phyloP scores from a whole-genome alignment of 2,113 vertebrate species.

The Polypterus bichir region DNA sequence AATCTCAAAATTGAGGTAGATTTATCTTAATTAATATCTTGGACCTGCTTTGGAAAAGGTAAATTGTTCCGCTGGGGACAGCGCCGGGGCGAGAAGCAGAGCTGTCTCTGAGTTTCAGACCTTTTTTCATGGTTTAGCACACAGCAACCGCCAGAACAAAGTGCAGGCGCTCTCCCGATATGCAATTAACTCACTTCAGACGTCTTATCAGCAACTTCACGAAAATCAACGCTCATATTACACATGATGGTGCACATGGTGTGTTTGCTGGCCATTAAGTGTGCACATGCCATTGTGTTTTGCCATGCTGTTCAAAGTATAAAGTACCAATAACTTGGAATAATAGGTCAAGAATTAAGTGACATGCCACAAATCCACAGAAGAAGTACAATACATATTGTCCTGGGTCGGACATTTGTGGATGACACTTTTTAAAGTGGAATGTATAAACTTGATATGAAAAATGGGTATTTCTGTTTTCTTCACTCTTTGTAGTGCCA shows the following conservation, averaged over 20 bases:
- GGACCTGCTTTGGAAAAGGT: slow-evolving; percentile 86
- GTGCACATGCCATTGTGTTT: no score
- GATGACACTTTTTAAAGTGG: no score
- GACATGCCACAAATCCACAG: no score
- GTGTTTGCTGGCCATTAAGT: no score
- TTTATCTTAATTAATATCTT: slow-evolving; percentile 99
- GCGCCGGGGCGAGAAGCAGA: slow-evolving; percentile 39
- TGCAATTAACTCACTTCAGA: slow-evolving; percentile 40
- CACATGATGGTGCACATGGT: background rate
- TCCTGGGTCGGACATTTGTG: no score
- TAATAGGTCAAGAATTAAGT: no score
- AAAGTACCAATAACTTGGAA: no score
- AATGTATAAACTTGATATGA: no score
- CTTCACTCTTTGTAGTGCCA: no score
- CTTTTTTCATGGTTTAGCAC: slow-evolving; percentile 36
- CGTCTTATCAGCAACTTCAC: slow-evolving; percentile 19
- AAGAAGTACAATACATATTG: no score
- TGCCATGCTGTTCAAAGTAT: no score
- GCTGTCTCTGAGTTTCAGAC: slow-evolving; percentile 31
- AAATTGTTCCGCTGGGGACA: slow-evolving; percentile 70
- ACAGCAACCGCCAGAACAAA: slow-evolving; percentile 47
- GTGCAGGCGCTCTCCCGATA: slow-evolving; percentile 48
- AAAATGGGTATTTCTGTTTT: no score
- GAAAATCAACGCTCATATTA: slow-evolving; percentile 5
- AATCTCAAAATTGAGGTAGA: slow-evolving; percentile 93